Evolutionary conservation across 1,140 invertebrate species (phyloP).

Genomic region (Lepidurus couesii): DNA sequence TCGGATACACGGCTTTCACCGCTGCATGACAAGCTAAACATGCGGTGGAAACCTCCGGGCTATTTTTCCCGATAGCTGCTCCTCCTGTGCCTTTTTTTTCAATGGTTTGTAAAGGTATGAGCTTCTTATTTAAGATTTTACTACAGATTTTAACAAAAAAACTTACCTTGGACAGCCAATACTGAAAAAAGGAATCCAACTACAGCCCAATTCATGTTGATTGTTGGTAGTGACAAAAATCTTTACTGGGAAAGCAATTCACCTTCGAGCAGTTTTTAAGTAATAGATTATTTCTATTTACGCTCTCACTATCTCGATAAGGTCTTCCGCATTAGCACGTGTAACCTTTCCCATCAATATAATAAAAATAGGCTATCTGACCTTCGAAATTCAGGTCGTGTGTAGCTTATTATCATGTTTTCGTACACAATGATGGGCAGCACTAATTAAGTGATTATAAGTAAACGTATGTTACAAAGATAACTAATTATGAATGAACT

Average conservation of each 20-base stretch:
- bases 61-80: neutral
- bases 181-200: neutral
- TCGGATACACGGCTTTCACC: neutral
- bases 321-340: neutral
- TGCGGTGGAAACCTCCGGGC: neutral
- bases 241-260: neutral
- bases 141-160: neutral
- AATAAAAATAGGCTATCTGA: no score
- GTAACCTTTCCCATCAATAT: no score
- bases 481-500: no score
- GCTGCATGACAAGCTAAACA: constrained; percentile 23
- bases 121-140: no score
- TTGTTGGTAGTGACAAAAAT: neutral
- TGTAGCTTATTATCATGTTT: no score
- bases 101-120: neutral
- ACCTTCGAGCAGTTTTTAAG: neutral
- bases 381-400: no score
- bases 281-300: neutral
- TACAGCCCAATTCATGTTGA: neutral
- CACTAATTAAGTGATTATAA: no score
- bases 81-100: neutral
- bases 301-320: neutral
- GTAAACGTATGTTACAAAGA: no score
- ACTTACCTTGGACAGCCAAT: neutral
- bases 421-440: no score